phyloP scores from a whole-genome alignment of 2,113 vertebrate species.

The Hystrix cristata region DNA sequence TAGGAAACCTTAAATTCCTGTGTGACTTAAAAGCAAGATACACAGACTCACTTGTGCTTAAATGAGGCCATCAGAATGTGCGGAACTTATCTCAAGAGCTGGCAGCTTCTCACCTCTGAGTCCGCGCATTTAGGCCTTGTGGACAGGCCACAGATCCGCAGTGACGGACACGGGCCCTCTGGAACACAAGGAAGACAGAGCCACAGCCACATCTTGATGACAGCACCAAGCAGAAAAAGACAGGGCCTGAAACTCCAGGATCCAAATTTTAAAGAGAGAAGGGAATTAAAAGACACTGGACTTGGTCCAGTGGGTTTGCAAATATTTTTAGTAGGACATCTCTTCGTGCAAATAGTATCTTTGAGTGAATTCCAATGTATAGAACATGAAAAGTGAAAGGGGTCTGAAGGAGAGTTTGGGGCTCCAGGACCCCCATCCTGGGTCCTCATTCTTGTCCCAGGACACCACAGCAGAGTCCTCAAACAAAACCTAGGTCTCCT shows the following conservation, averaged over 20 bases:
- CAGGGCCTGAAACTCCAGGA: not conserved
- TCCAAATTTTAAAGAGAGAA: not conserved
- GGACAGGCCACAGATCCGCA: not conserved
- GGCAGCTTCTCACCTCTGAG: too few species aligned
- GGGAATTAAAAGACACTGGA: not conserved
- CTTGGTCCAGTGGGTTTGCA: not conserved
- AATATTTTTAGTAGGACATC: not conserved
- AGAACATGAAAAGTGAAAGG: not conserved
- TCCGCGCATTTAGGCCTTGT: rapidly evolving
- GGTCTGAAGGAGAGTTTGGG: not conserved
- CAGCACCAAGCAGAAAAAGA: not conserved
- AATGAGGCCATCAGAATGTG: not conserved
- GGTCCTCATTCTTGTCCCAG: not conserved
- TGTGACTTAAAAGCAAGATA: not conserved
- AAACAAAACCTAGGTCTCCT: not conserved
- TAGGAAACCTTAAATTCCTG: not conserved
- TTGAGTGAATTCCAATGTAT: not conserved
- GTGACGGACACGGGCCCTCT: not conserved
- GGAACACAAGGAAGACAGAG: not conserved
- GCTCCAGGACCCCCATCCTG: not conserved
- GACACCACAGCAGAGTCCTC: not conserved
- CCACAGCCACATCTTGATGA: not conserved
- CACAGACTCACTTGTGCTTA: not conserved
- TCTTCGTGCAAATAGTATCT: not conserved
- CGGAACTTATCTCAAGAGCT: not conserved